Percentiles rank a stretch among this genome's conserved stretches.
Conservation (phyloP, 1,140 invertebrate species). For the Philotrypesis tridentata region DNA sequence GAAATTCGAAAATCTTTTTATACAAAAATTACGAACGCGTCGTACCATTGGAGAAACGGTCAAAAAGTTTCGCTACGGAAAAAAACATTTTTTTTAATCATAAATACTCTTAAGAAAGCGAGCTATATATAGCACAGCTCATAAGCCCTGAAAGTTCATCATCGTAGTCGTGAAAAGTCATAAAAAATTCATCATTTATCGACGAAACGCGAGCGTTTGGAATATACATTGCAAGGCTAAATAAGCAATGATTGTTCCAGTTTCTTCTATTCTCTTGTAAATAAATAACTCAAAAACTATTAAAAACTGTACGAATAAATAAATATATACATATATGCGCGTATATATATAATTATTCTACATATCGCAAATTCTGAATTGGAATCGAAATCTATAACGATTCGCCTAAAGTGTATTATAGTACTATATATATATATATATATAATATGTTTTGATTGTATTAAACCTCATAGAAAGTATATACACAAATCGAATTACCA, state of each 20-base stretch:
- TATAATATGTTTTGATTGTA: conserved; percentile 34
- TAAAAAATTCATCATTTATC: conserved; percentile 28
- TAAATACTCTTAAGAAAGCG: neutral
- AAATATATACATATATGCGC: conserved; percentile 10
- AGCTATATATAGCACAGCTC: conserved; percentile 11
- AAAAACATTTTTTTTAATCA: conserved; percentile 7
- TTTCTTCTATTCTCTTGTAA: conserved; percentile 65
- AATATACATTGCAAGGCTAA: conserved; percentile 24
- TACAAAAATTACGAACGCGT: neutral
- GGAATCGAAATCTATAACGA: conserved; percentile 15
- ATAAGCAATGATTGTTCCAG: conserved; percentile 47
- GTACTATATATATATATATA: too few relatives aligned
- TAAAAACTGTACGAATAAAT: conserved; percentile 22
- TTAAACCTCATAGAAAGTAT: neutral
- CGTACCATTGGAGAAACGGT: neutral
- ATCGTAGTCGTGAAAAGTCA: conserved; percentile 2
- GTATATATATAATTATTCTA: conserved; percentile 35
- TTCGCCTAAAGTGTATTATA: conserved; percentile 38
- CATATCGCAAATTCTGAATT: conserved; percentile 23
- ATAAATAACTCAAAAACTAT: conserved; percentile 54
- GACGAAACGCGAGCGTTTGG: neutral
- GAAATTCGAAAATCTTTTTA: neutral
- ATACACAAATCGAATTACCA: conserved; percentile 13
- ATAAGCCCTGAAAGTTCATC: neutral
- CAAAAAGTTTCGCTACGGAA: neutral